Evolutionary conservation across 1,140 invertebrate genomes (phyloP).

Genomic region (Drosophila sturtevanti): DNA sequence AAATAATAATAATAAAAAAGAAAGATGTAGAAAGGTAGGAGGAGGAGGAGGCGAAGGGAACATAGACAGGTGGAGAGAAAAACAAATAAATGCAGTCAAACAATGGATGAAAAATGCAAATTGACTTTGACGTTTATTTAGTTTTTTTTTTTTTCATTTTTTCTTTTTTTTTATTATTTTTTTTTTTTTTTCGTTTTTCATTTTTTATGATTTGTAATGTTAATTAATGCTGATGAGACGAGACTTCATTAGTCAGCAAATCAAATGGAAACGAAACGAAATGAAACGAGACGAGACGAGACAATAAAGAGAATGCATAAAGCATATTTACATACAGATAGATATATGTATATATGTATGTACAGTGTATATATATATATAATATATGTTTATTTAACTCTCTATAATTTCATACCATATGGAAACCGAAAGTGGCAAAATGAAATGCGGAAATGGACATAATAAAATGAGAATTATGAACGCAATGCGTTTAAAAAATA

Average conservation of each 20-base stretch:
- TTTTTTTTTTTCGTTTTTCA: slow-evolving; percentile 6
- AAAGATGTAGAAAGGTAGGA: background rate
- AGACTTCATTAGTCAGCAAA: slow-evolving; percentile 65
- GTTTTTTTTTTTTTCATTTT: slow-evolving; percentile 40
- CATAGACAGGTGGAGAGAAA: slow-evolving; percentile 15
- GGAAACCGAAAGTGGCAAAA: slow-evolving; percentile 65
- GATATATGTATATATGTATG: background rate
- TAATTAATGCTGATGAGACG: slow-evolving; percentile 53
- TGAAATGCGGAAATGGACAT: slow-evolving; percentile 63
- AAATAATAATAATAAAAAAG: slow-evolving; percentile 43
- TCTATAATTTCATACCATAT: slow-evolving; percentile 19
- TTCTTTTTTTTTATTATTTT: slow-evolving; percentile 19
- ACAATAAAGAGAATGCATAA: slow-evolving; percentile 62
- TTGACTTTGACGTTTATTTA: slow-evolving; percentile 5
- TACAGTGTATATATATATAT: slow-evolving; percentile 3
- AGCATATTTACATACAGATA: slow-evolving; percentile 22
- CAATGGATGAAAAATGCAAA: slow-evolving; percentile 30
- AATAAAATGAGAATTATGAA: slow-evolving; percentile 60
- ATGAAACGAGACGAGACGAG: slow-evolving; percentile 16
- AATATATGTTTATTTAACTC: too few relatives aligned
- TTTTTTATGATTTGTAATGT: slow-evolving; percentile 77
- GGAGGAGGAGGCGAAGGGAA: slow-evolving; percentile 2
- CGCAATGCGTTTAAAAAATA: slow-evolving; percentile 57
- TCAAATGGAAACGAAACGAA: slow-evolving; percentile 37
- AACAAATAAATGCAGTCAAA: slow-evolving; percentile 20